Evolutionary conservation across 2,797 vertebrate species (phyloP).

Genomic region (Myripristis murdjan): DNA sequence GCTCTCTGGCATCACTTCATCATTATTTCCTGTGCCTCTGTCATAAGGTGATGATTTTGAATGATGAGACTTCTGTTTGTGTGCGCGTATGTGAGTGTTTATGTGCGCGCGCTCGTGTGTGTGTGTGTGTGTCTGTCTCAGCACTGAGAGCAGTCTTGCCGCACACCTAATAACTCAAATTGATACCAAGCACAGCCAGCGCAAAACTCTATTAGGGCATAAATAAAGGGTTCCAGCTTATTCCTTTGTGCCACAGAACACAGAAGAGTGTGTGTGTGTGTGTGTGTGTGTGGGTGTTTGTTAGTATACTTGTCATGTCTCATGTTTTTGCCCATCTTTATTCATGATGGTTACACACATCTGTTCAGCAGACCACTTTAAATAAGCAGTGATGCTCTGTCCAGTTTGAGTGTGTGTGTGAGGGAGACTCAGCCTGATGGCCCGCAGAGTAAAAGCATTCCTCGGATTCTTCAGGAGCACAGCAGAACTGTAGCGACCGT

Average conservation of each 20-base stretch:
- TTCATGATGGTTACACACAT: conserved; percentile 51
- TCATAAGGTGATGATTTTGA: conserved; percentile 55
- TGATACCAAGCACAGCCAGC: conserved; percentile 51
- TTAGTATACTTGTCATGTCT: conserved; percentile 36
- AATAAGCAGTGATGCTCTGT: conserved; percentile 50
- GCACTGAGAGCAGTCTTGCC: conserved; percentile 41
- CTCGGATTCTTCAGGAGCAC: conserved; percentile 77
- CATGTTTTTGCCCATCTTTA: conserved; percentile 33
- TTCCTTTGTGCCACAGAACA: conserved; percentile 17
- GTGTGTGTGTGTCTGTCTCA: conserved; percentile 55
- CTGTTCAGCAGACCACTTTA: conserved; percentile 67
- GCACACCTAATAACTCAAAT: conserved; percentile 65
- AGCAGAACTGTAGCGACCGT: conserved; percentile 63
- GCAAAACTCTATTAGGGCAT: conserved; percentile 72
- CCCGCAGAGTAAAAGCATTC: conserved; percentile 83
- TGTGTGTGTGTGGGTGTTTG: conserved; percentile 4
- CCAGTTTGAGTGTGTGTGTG: conserved; percentile 68
- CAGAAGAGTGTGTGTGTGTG: not conserved
- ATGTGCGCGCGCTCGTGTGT: conserved; percentile 40
- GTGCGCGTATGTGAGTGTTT: conserved; percentile 14
- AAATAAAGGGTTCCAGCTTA: conserved; percentile 37
- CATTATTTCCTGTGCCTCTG: conserved; percentile 59
- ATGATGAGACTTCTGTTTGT: conserved; percentile 51
- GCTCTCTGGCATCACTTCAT: conserved; percentile 53
- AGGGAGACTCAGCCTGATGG: conserved; percentile 52